Percentiles rank a stretch among this genome's conserved stretches.
Conservation (phyloP, 2,888 invertebrate genomes). For the Hirtodrosophila duncani region DNA sequence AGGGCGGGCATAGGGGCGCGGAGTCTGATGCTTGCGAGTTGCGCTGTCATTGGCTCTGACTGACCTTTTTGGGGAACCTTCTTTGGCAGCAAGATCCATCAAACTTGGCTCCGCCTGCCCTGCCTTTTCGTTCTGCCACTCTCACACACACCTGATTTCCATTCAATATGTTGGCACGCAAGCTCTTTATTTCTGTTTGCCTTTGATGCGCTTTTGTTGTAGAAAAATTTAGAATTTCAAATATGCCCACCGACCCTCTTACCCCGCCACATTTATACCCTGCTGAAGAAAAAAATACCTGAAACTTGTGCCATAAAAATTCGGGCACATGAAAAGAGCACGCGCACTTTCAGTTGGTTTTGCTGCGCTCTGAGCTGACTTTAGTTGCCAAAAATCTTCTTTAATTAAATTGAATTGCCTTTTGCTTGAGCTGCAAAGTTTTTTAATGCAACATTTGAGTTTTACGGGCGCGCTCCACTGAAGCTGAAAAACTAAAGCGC, state of each 20-base stretch:
- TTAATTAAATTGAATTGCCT: constrained; percentile 65
- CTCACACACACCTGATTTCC: constrained; percentile 46
- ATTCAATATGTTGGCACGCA: constrained; percentile 46
- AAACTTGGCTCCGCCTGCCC: constrained; percentile 38
- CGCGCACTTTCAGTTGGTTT: constrained; percentile 35
- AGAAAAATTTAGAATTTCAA: constrained; percentile 35
- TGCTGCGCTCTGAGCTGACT: constrained; percentile 2
- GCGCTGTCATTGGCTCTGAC: too few relatives aligned
- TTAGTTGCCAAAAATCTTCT: constrained; percentile 38
- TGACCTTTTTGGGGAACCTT: too few relatives aligned
- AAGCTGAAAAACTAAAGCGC: constrained; percentile 49
- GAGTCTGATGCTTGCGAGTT: too few relatives aligned
- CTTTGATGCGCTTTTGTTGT: constrained; percentile 49
- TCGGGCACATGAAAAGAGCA: constrained; percentile 44
- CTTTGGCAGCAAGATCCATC: too few relatives aligned
- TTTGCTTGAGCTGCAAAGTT: constrained; percentile 46
- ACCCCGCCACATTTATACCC: constrained; percentile 3
- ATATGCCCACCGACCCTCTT: constrained; percentile 32
- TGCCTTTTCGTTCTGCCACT: too few relatives aligned
- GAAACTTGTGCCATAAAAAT: constrained; percentile 50
- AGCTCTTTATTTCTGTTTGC: too few relatives aligned
- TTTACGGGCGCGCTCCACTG: constrained; percentile 44
- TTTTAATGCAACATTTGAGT: constrained; percentile 63
- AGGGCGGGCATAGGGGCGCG: too few relatives aligned
- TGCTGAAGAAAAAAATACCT: not conserved